phyloP scores from a whole-genome alignment of 2,888 invertebrate species.

The Hypolimnas misippus region DNA sequence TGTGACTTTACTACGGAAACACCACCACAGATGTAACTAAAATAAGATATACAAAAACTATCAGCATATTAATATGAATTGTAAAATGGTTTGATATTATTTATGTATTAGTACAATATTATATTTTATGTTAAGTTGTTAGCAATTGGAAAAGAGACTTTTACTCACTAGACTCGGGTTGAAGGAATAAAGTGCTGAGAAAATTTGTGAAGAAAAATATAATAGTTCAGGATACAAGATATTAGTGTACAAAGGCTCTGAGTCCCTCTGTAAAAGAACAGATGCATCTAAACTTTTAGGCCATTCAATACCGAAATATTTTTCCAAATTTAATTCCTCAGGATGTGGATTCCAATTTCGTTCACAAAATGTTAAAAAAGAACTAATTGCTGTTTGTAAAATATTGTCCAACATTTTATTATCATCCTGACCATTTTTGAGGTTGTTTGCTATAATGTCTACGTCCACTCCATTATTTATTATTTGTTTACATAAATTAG shows the following conservation, averaged over 20 bases:
- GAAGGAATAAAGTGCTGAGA: slow-evolving; percentile 58
- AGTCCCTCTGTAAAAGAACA: slow-evolving; percentile 80
- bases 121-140: too few relatives aligned
- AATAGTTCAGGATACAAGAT: slow-evolving; percentile 83
- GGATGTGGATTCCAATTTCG: slow-evolving; percentile 92
- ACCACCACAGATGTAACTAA: slow-evolving; percentile 87
- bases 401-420: slow-evolving; percentile 59
- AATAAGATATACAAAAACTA: slow-evolving; percentile 24
- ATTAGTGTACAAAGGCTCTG: slow-evolving; percentile 87
- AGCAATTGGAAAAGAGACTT: too few relatives aligned
- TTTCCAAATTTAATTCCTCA: slow-evolving; percentile 63
- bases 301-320: slow-evolving; percentile 70
- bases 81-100: too few relatives aligned
- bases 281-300: slow-evolving; percentile 71
- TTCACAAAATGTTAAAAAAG: slow-evolving; percentile 89
- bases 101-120: too few relatives aligned
- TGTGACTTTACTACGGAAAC: slow-evolving; percentile 87
- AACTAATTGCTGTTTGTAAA: slow-evolving; percentile 85
- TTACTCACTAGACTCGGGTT: slow-evolving; percentile 70
- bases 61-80: neutral
- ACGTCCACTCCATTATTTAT: slow-evolving; percentile 57
- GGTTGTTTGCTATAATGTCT: slow-evolving; percentile 51
- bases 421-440: slow-evolving; percentile 53
- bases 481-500: slow-evolving; percentile 58
- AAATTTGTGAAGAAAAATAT: slow-evolving; percentile 70